These are phyloP conservation scores for Atta colombica DNA, from an alignment of 1,140 invertebrate genomes.

Conservation along the genomic window DNA sequence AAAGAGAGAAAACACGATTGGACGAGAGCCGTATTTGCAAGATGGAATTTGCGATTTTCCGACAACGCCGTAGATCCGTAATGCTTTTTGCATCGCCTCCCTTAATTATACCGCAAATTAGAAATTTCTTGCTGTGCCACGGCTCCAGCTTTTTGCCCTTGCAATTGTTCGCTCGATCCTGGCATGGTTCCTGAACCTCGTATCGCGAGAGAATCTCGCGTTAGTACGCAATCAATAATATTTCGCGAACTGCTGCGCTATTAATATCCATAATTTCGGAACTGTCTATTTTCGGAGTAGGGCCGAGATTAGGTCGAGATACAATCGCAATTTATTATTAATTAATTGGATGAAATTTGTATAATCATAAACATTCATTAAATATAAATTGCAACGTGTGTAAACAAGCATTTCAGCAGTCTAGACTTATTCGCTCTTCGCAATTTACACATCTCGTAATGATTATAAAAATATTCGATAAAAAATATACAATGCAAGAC, in stretches of 20 bases:
- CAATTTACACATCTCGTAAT: background rate
- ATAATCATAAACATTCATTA: conserved; percentile 5
- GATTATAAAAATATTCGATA: background rate
- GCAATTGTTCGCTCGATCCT: conserved; percentile 80
- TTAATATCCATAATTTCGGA: conserved; percentile 50
- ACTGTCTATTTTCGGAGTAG: conserved; percentile 20
- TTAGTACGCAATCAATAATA: conserved; percentile 70
- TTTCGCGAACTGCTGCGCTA: conserved; percentile 59
- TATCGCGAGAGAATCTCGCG: conserved; percentile 65
- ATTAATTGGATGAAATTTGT: background rate
- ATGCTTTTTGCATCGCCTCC: conserved; percentile 82
- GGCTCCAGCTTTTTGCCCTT: conserved; percentile 81
- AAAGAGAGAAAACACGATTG: conserved; percentile 47
- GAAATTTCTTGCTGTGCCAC: conserved; percentile 83
- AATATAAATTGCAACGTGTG: background rate
- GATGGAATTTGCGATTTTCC: conserved; percentile 80
- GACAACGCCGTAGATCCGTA: conserved; percentile 80
- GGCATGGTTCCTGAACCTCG: conserved; percentile 74
- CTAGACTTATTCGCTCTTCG: background rate
- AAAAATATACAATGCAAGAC: background rate
- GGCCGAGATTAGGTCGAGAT: background rate
- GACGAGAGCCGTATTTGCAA: conserved; percentile 68
- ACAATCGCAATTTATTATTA: conserved; percentile 11
- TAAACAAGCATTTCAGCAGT: background rate
- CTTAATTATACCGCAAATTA: conserved; percentile 86